Conservation (phyloP, 2,797 vertebrate species). For the Esox lucius region DNA sequence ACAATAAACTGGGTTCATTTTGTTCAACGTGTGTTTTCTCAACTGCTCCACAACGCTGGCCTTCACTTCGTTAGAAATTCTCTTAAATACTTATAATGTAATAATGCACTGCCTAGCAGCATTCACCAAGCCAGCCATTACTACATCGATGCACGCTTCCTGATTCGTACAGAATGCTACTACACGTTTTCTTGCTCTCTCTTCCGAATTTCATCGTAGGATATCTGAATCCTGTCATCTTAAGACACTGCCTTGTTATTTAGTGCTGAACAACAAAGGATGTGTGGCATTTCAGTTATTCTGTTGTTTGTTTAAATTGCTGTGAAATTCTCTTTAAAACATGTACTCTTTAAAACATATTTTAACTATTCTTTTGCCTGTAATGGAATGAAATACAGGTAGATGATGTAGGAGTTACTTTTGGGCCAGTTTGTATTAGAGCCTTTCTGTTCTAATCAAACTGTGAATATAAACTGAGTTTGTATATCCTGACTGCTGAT, state of each 20-base stretch:
- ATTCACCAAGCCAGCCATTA: background rate
- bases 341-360: background rate
- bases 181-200: background rate
- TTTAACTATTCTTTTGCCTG: background rate
- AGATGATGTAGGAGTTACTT: background rate
- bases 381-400: background rate
- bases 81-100: background rate
- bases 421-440: background rate
- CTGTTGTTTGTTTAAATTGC: no score
- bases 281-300: background rate
- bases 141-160: no score
- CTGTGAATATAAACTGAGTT: no score
- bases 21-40: background rate
- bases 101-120: background rate
- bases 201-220: background rate
- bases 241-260: background rate
- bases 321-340: background rate
- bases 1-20: background rate
- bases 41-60: background rate
- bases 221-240: no score
- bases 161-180: background rate
- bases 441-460: background rate
- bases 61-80: background rate
- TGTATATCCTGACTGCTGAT: no score
- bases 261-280: background rate